phyloP scores from a whole-genome alignment of 2,113 vertebrate genomes.

The Heptranchias perlo region DNA sequence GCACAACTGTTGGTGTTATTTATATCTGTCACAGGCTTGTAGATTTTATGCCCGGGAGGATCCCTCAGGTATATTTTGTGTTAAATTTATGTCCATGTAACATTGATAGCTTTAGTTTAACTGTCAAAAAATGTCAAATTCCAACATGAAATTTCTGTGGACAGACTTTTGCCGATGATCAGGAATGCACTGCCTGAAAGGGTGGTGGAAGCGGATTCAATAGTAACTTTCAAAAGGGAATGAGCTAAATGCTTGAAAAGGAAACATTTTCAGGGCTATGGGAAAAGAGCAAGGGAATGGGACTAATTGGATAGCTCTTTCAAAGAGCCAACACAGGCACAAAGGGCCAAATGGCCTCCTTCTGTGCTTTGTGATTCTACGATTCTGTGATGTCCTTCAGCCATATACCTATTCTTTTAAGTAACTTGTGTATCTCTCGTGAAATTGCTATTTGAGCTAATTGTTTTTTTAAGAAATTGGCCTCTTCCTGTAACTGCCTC shows the following conservation, averaged over 20 bases:
- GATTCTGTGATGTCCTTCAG: not conserved
- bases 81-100: not conserved
- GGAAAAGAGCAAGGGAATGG: not conserved
- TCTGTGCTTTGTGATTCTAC: too few relatives aligned
- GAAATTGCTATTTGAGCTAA: not conserved
- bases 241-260: not conserved
- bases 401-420: not conserved
- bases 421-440: not conserved
- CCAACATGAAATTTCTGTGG: not conserved
- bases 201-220: not conserved
- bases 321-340: not conserved
- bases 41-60: not conserved
- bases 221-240: not conserved
- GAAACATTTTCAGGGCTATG: not conserved
- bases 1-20: not conserved
- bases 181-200: not conserved
- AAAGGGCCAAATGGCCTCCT: too few relatives aligned
- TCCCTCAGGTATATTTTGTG: not conserved
- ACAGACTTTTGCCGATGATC: not conserved
- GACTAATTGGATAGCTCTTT: not conserved
- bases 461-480: not conserved
- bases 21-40: not conserved
- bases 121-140: not conserved
- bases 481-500: not conserved
- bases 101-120: not conserved